Percentiles rank a stretch among this genome's conserved stretches.
Conservation (phyloP, 2,113 vertebrate genomes). For the Piaya cayana region DNA sequence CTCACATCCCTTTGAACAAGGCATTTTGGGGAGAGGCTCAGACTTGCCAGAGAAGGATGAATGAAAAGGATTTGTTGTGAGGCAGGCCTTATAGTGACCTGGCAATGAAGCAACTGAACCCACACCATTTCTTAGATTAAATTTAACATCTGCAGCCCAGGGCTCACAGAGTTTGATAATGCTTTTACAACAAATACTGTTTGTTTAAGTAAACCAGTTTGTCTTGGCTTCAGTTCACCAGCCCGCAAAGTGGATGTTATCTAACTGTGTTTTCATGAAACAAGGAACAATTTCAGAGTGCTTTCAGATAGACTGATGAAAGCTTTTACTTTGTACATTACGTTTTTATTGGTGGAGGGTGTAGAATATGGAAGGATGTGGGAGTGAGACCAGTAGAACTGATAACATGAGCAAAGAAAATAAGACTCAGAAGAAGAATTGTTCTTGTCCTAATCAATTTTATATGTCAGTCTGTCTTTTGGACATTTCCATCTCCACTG, state of each 20-base stretch:
- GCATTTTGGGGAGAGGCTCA: neutral
- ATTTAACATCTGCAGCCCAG: neutral
- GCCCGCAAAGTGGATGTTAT: neutral
- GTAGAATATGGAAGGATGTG: neutral
- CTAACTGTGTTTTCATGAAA: neutral
- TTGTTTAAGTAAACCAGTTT: neutral
- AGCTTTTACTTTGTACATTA: neutral
- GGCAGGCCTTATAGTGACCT: neutral
- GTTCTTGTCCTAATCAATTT: neutral
- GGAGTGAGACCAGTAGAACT: neutral
- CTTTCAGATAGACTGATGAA: neutral
- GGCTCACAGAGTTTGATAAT: neutral
- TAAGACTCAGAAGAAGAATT: neutral
- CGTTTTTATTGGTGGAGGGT: neutral
- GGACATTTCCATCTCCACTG: neutral
- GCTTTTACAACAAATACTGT: neutral
- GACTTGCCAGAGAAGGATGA: neutral
- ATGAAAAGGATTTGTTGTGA: neutral
- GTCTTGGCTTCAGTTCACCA: neutral
- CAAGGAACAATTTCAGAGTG: neutral
- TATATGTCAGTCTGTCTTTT: neutral
- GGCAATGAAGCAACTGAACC: neutral
- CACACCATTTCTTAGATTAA: neutral
- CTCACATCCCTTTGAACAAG: neutral
- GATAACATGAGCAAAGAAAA: neutral